Conservation (phyloP, 2,113 vertebrate genomes). For the Rhabdomys dilectus region DNA sequence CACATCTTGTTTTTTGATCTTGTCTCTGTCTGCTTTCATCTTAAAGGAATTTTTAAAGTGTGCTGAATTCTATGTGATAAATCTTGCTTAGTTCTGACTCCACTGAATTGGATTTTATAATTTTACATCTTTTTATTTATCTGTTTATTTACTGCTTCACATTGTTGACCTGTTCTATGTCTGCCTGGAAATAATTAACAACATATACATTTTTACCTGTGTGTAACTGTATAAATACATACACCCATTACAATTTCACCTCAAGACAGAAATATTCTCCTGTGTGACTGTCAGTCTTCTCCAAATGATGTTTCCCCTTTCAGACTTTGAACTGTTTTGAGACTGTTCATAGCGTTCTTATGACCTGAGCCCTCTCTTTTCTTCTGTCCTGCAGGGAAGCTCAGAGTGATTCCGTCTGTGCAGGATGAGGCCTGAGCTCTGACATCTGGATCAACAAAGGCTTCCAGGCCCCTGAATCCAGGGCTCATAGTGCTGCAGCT, state of each 20-base stretch:
- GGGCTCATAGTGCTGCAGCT: neutral
- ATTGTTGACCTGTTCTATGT: neutral
- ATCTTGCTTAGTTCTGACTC: slow-evolving; percentile 15
- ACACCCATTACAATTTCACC: no score
- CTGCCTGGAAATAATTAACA: neutral
- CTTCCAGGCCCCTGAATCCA: neutral
- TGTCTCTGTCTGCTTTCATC: neutral
- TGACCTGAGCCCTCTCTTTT: neutral
- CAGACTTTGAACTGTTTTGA: neutral
- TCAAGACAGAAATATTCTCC: neutral
- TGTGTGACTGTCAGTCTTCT: neutral
- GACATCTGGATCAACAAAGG: slow-evolving; percentile 44
- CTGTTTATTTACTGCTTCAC: neutral
- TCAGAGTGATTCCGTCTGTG: slow-evolving; percentile 24
- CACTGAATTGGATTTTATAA: neutral
- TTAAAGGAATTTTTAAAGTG: neutral
- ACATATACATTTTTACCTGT: no score
- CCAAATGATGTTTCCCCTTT: slow-evolving; percentile 18
- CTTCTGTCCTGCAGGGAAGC: neutral
- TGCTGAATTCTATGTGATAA: neutral
- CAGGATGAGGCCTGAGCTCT: neutral
- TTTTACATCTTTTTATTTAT: neutral
- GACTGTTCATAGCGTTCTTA: neutral
- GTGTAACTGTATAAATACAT: neutral
- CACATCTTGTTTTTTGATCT: neutral